Base-by-base conservation (phyloP, 1,140 invertebrate genomes). In the Bradysia coprophila region DNA sequence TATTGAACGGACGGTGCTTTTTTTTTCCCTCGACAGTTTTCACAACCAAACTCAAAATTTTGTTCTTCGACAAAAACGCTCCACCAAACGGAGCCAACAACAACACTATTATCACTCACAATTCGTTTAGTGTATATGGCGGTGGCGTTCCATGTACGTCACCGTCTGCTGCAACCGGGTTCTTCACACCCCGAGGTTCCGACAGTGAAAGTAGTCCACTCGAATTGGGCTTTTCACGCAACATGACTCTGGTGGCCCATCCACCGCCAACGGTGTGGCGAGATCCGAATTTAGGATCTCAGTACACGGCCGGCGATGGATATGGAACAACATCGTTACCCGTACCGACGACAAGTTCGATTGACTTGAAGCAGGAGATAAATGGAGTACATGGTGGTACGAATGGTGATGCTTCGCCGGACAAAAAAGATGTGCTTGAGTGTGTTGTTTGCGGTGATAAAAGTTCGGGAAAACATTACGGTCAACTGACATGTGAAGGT, bases 361-460 rank as follows among this genome's bases (percentile, higher is more conserved):
- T 53, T 49, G 59, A 57, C 13, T 13, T 28, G 13, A 28, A 28
- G 45, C 66, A 64, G 37, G 63, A 64, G 41, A 55, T 69, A 52
- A 80, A 78, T 31, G 81, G 78, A 48, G 77, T 80, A 61, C 74
- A 72, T 45, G 76, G 72, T 56, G 80, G 74, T 60, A 81, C 75
- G 43, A 77, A 83, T 56, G 76, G 76, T 56, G 79, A 79, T 34
- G 78, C 76, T 49, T 76, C 77, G 48, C 75, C 78, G 50, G 80
- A 83, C 57, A 85, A 86, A 60, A 82, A 85, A 48, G 82, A 88
- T 57, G 90, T 90, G 62, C 87, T 93, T 59, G 89, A 95, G 67
- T 98, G 95, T 68, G 91, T 97, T 44, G 95, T 98, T 51, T 98
- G 95, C 66, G 92, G 93, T 20, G 95, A 98, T 69, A 98, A 98